phyloP scores from a whole-genome alignment of 2,797 vertebrate genomes.

The Sciaenops ocellatus region DNA sequence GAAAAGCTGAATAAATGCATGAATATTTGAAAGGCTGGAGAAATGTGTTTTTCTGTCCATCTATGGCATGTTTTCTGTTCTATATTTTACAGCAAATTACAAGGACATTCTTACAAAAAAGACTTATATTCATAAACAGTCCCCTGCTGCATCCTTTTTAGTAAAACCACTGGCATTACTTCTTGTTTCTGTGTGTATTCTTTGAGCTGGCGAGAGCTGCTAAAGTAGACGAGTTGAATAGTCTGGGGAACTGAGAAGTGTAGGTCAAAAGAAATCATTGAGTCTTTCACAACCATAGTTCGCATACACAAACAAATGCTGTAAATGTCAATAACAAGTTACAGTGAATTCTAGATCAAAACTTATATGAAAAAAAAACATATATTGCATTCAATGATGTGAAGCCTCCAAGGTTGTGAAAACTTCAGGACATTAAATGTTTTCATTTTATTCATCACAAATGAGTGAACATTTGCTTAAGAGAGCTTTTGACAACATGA shows the following conservation, averaged over 20 bases:
- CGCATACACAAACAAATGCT: conserved; percentile 48
- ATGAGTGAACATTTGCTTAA: conserved; percentile 49
- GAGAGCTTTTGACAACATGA: conserved; percentile 41
- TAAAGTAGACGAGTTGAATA: conserved; percentile 59
- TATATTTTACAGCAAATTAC: conserved; percentile 34
- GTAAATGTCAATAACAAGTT: conserved; percentile 57
- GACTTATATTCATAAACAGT: conserved; percentile 49
- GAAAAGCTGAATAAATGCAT: conserved; percentile 40
- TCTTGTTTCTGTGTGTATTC: conserved; percentile 30
- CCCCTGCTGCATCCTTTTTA: conserved; percentile 33
- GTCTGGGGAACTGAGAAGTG: conserved; percentile 28
- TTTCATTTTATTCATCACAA: conserved; percentile 42
- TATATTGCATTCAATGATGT: conserved; percentile 49
- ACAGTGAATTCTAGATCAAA: conserved; percentile 41
- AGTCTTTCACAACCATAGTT: conserved; percentile 56
- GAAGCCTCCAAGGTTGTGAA: conserved; percentile 66
- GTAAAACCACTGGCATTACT: conserved; percentile 33
- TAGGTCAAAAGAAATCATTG: conserved; percentile 66
- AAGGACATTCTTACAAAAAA: conserved; percentile 32
- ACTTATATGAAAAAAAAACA: conserved; percentile 26
- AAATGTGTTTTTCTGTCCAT: conserved; percentile 18
- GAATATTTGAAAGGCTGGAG: conserved; percentile 6
- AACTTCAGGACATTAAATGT: conserved; percentile 49
- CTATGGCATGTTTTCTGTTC: conserved; percentile 1
- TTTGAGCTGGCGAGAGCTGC: conserved; percentile 19